phyloP scores from a whole-genome alignment of 2,888 invertebrate genomes.

The Aplocera efformata region DNA sequence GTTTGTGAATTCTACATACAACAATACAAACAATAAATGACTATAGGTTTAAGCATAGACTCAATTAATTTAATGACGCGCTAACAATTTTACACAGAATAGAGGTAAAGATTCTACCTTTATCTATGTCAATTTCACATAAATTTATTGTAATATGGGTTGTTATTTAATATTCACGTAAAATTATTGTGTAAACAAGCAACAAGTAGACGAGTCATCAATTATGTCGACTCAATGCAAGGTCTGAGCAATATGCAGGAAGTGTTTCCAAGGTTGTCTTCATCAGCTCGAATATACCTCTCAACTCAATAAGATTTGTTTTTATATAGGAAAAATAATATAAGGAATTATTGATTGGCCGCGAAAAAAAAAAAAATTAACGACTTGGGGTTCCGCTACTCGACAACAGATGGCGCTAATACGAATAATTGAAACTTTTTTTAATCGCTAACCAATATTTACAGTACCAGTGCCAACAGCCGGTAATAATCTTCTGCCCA shows the following conservation, averaged over 20 bases:
- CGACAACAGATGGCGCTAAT: constrained; percentile 27
- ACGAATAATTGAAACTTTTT: too few species aligned
- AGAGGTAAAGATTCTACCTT: too few species aligned
- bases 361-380: background rate
- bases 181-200: constrained; percentile 36
- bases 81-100: too few species aligned
- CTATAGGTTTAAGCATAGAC: too few species aligned
- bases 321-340: constrained; percentile 40
- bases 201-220: constrained; percentile 46
- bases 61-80: too few species aligned
- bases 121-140: too few species aligned
- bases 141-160: background rate
- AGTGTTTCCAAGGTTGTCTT: constrained; percentile 60
- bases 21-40: too few species aligned
- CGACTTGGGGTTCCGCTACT: constrained; percentile 8
- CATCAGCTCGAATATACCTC: constrained; percentile 47
- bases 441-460: too few species aligned
- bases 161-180: constrained; percentile 16
- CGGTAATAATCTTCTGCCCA: too few species aligned
- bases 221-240: constrained; percentile 58
- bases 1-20: too few species aligned
- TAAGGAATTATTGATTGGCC: constrained; percentile 18
- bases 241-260: constrained; percentile 69
- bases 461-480: too few species aligned
- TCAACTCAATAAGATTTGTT: constrained; percentile 40